Conservation (phyloP, 1,140 invertebrate genomes). For the Drosophila rufa region DNA sequence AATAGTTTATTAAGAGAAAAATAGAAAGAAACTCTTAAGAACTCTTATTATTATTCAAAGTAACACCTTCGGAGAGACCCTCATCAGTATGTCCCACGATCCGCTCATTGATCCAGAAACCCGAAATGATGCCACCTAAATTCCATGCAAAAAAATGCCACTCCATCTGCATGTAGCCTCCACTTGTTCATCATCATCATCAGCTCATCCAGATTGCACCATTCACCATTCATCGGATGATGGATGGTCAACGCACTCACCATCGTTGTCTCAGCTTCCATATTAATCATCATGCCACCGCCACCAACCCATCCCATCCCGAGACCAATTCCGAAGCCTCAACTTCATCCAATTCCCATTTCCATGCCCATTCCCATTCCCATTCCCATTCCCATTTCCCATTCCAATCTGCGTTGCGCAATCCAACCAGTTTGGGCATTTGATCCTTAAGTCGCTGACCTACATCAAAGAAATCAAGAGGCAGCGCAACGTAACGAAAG, state of each 20-base stretch:
- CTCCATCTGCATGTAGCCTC: not conserved
- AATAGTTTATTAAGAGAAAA: not conserved
- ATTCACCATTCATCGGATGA: constrained; percentile 22
- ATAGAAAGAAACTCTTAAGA: not conserved
- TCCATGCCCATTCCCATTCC: constrained; percentile 14
- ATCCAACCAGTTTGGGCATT: constrained; percentile 43
- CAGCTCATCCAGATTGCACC: constrained; percentile 2
- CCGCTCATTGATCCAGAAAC: constrained; percentile 3
- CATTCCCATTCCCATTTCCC: constrained; percentile 6
- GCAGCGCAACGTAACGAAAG: constrained; percentile 35
- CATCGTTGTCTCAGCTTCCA: not conserved
- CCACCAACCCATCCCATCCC: constrained; percentile 9
- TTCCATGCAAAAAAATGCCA: not conserved
- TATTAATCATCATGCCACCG: constrained; percentile 22
- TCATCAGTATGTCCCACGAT: not conserved
- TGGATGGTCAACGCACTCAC: constrained; percentile 36
- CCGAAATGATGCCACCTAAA: not conserved
- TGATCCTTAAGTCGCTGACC: constrained; percentile 61
- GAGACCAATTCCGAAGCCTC: not conserved
- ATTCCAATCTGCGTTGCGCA: constrained; percentile 40
- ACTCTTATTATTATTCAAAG: not conserved
- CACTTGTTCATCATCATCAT: not conserved
- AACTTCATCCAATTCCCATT: constrained; percentile 30
- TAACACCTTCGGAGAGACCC: not conserved
- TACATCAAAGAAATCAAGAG: constrained; percentile 37